Evolutionary conservation across 2,888 invertebrate genomes (phyloP), one percentile per base, ranked within the genome.

Genomic region (Drosophila anomelani): DNA sequence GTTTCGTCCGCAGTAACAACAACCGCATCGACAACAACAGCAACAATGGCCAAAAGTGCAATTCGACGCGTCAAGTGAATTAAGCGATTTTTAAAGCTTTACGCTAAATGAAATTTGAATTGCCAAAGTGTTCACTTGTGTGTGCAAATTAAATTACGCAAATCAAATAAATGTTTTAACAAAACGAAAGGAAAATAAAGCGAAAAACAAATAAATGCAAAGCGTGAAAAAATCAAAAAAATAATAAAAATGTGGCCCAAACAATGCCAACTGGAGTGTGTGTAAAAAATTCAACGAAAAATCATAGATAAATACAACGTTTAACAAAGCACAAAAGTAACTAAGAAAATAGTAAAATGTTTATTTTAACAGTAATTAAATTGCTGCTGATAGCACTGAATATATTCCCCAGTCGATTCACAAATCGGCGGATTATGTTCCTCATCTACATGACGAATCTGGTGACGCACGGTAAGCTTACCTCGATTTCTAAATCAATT

Each of bases 321-420:
- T 49, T 39, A 29, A 56, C 12, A 23, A 34, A 49, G 15, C 43
- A 44, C 43, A 10, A 36, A 23, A 36, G 20, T 12, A 76, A 64
- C 56, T 71, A 51, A 32, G 34, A 58, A 59, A 53, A 55, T n/a
- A 55, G 63, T 39, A 46, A 63, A 84, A 92, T 93, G 92, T 91
- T 93, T 84, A 88, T 93, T 75, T 90, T 93, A 70, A 92, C 92
- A 67, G 92, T 93, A 72, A 88, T 93, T 63, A 93, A 93, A 89
- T 88, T 93, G 77, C 87, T 93, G 78, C 86, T 93, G 74, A 92
- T 93, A 85, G 90, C 92, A 71, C 84, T 93, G 70, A 93, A 93
- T 79, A 91, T 93, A 83, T 91, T 92, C 79, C 93, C 93, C 69
- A 92, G 92, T 85, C 92, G 93, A 46, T 92, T 92, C 76, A 93